Percentiles rank a stretch among this genome's conserved stretches.
Conservation (phyloP, 2,113 vertebrate species). For the Pangasianodon hypophthalmus region DNA sequence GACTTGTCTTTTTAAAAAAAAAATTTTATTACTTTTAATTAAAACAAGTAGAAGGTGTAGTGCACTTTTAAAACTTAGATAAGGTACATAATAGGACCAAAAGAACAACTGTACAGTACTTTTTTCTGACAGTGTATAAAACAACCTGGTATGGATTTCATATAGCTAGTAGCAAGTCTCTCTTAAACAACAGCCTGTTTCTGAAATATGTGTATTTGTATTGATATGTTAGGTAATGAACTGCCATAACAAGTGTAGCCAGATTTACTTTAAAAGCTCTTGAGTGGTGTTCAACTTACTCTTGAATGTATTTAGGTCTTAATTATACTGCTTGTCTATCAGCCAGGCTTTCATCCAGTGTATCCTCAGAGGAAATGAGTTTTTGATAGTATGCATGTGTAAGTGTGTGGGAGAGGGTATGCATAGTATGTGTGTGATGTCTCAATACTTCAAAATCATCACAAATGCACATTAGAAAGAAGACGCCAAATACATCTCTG, state of each 20-base stretch:
- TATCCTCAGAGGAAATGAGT: not conserved
- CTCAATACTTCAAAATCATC: not conserved
- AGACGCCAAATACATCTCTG: not conserved
- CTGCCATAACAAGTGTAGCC: constrained; percentile 14
- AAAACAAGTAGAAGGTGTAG: not conserved
- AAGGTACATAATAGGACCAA: not conserved
- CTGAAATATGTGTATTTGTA: not conserved
- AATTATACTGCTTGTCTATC: constrained; percentile 27
- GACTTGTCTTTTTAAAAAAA: not conserved
- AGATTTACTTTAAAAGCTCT: constrained; percentile 16
- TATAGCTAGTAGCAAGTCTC: not conserved
- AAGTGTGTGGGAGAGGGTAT: not conserved
- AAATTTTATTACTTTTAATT: not conserved
- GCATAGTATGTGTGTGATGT: not conserved
- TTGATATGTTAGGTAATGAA: constrained; percentile 16
- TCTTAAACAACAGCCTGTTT: not conserved
- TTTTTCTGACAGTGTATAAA: not conserved
- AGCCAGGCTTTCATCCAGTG: not conserved
- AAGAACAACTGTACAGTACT: not conserved
- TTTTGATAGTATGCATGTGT: constrained; percentile 10
- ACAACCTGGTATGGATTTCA: not conserved
- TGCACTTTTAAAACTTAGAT: not conserved
- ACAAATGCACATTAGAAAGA: not conserved
- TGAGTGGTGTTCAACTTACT: constrained; percentile 26
- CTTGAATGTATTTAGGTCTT: constrained; percentile 23